Evolutionary conservation across 1,140 invertebrate genomes (phyloP), one percentile per base, ranked within the genome.

Genomic region (Hirudo medicinalis): DNA sequence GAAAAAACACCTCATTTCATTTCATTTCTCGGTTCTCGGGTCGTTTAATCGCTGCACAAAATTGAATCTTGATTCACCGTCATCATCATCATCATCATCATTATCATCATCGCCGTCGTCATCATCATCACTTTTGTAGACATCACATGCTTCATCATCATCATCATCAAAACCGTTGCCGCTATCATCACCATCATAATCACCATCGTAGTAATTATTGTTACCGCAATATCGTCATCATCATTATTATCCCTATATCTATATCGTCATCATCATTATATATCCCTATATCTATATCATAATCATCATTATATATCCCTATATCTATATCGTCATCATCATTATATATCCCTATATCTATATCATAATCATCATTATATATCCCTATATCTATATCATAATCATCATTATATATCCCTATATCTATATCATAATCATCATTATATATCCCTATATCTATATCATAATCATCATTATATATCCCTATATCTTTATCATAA

Each of bases 61-160:
- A 36, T 36, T 36, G 32, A 36, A 36, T 36, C n/a, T n/a, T n/a
- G n/a, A n/a, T n/a, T n/a, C n/a, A n/a, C n/a, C n/a, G n/a, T n/a
- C 32, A 36, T 36, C 6, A 6, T 36, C 32, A 36, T 36, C 32
- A 36, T 36, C 6, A 6, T 36, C 32, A 36, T 36, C 32, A 36
- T 36, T 36, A 36, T 36, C 32, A 36, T 36, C 6, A 6, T 36
- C 6, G 32, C 6, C 6, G 32, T 6, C 6, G 32, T 36, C n/a
- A n/a, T n/a, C n/a, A n/a, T n/a, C n/a, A n/a, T n/a, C n/a, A n/a
- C n/a, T n/a, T n/a, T n/a, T n/a, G n/a, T n/a, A n/a, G n/a, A n/a
- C n/a, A n/a, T n/a, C n/a, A n/a, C n/a, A n/a, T n/a, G n/a, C 55
- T 60, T 15, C 55, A 22, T 60, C 55, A 60, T 15, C 55, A 60